phyloP scores from a whole-genome alignment of 2,797 vertebrate species.

The Gymnodraco acuticeps region DNA sequence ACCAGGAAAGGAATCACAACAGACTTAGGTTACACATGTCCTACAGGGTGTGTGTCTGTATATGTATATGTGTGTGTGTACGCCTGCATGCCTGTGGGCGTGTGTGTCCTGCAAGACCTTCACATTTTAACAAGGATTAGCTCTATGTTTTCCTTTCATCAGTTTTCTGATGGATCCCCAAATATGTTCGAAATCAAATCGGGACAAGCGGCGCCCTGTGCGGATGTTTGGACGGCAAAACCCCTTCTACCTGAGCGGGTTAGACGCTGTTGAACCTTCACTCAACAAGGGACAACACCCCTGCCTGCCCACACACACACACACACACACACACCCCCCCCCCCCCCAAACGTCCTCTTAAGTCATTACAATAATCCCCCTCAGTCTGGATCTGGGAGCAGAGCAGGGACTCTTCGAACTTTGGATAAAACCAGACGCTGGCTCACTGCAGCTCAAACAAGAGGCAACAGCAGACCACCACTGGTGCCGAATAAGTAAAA shows the following conservation, averaged over 20 bases:
- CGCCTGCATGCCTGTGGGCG: slow-evolving; percentile 44
- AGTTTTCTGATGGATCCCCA: slow-evolving; percentile 75
- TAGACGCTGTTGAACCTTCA: slow-evolving; percentile 70
- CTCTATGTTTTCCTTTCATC: slow-evolving; percentile 84
- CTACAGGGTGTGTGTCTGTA: slow-evolving; percentile 68
- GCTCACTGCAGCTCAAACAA: slow-evolving; percentile 61
- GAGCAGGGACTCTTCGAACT: slow-evolving; percentile 51
- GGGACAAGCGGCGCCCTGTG: slow-evolving; percentile 83
- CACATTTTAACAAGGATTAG: slow-evolving; percentile 81
- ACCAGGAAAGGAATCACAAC: slow-evolving; percentile 80
- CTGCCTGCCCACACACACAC: slow-evolving; percentile 40
- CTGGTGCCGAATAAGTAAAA: slow-evolving; percentile 19
- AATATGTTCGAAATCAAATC: slow-evolving; percentile 82
- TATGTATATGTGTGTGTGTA: slow-evolving; percentile 26
- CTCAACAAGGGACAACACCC: slow-evolving; percentile 75
- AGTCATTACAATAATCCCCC: slow-evolving; percentile 77
- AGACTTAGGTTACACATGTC: slow-evolving; percentile 84
- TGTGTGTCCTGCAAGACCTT: slow-evolving; percentile 54
- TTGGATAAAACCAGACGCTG: slow-evolving; percentile 64
- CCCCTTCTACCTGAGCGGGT: slow-evolving; percentile 68
- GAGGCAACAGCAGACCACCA: slow-evolving; percentile 68
- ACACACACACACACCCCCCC: slow-evolving; percentile 32
- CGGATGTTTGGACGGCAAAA: slow-evolving; percentile 78
- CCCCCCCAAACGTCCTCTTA: slow-evolving; percentile 45
- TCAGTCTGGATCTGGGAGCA: slow-evolving; percentile 66